phyloP scores from a whole-genome alignment of 1,140 invertebrate species.

The Himalopsyche phryganea region DNA sequence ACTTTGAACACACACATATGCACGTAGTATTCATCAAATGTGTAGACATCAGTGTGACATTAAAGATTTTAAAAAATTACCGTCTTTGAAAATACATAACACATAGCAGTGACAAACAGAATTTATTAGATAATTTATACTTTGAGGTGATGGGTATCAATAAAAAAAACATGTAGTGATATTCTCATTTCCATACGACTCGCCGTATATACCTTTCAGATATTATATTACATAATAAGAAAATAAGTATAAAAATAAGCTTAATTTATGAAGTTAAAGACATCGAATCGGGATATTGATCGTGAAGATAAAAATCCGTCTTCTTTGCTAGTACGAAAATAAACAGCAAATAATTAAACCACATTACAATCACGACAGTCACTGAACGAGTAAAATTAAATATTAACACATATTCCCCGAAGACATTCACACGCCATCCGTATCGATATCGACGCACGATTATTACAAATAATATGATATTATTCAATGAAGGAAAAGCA shows the following conservation, averaged over 20 bases:
- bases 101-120: no score
- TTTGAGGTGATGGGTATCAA: no score
- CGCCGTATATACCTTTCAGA: neutral
- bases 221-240: neutral
- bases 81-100: no score
- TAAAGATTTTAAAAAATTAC: conserved; percentile 1
- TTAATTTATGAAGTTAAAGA: neutral
- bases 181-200: neutral
- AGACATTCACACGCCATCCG: neutral
- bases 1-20: conserved; percentile 2
- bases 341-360: conserved; percentile 16
- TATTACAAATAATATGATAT: no score
- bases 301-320: conserved; percentile 3
- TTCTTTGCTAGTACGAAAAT: conserved; percentile 15
- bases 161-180: no score
- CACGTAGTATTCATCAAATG: neutral
- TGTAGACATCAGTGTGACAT: conserved; percentile 1
- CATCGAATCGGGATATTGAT: neutral
- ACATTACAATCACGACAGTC: conserved; percentile 22
- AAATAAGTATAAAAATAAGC: conserved; percentile 2
- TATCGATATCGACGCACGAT: no score
- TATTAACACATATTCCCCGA: conserved; percentile 5
- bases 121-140: no score
- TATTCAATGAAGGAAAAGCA: no score
- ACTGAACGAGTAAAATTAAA: conserved; percentile 16